Conservation (phyloP, 1,140 invertebrate genomes). For the Halictus rubicundus region DNA sequence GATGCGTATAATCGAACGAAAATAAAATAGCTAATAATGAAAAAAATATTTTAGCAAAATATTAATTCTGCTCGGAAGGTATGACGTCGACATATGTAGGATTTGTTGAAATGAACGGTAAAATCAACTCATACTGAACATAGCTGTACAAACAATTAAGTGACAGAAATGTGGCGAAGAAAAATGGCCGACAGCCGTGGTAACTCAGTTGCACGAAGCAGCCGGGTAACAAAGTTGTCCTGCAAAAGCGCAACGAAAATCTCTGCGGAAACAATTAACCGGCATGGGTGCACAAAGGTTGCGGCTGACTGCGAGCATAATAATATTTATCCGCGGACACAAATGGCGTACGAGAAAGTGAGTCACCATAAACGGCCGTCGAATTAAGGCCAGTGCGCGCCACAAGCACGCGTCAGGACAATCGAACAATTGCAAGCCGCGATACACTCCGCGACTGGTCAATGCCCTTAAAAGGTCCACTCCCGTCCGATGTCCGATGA, state of each 20-base stretch:
- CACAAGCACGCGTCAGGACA: constrained; percentile 47
- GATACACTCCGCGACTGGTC: constrained; percentile 50
- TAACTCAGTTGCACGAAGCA: too few species aligned
- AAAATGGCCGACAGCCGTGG: too few species aligned
- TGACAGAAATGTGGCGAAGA: too few species aligned
- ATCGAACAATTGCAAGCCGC: constrained; percentile 64
- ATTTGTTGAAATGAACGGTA: too few species aligned
- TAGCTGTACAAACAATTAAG: too few species aligned
- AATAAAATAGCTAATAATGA: too few species aligned
- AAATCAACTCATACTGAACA: too few species aligned
- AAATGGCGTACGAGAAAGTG: constrained; percentile 55
- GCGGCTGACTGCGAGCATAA: constrained; percentile 42
- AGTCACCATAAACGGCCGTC: constrained; percentile 55
- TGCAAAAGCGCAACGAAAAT: not conserved
- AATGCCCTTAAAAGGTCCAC: constrained; percentile 54
- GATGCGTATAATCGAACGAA: too few species aligned
- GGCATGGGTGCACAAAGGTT: constrained; percentile 18
- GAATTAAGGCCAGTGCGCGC: constrained; percentile 59
- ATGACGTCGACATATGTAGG: too few species aligned
- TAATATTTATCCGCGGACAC: constrained; percentile 46
- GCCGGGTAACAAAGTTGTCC: too few species aligned
- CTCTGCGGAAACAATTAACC: constrained; percentile 37
- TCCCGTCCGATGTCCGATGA: constrained; percentile 45
- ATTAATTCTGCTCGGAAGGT: too few species aligned
- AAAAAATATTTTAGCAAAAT: too few species aligned